These are phyloP conservation scores for Zapornia atra DNA, from an alignment of 2,113 vertebrate species.

Conservation along the genomic window DNA sequence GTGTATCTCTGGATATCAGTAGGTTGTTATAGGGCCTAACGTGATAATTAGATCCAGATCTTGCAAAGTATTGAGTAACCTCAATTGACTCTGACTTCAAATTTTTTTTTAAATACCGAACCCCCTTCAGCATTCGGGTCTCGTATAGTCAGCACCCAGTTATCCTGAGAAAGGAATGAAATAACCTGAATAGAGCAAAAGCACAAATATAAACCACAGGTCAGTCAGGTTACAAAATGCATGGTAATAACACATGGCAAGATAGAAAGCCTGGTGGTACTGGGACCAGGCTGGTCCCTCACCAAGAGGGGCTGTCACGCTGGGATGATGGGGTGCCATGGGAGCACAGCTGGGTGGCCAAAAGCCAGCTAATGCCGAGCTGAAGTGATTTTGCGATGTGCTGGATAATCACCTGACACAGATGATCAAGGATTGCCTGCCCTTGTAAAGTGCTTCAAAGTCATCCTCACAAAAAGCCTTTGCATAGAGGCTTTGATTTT, in stretches of 20 bases:
- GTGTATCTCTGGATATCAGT: neutral
- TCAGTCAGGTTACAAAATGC: neutral
- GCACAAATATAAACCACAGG: neutral
- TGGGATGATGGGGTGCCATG: neutral
- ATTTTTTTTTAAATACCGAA: too few relatives aligned
- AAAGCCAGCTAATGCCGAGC: neutral
- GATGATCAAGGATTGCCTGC: neutral
- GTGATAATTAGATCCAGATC: conserved; percentile 55
- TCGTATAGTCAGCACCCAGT: neutral
- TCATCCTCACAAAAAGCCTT: neutral
- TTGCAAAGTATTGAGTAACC: neutral
- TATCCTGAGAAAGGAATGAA: neutral
- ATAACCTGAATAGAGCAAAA: neutral
- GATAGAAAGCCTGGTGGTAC: neutral
- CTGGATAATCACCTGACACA: neutral
- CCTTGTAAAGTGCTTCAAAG: neutral
- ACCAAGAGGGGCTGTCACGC: rapidly evolving
- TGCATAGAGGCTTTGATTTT: neutral
- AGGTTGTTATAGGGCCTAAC: neutral
- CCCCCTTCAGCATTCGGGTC: neutral
- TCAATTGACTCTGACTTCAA: conserved; percentile 26
- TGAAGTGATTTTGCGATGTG: neutral
- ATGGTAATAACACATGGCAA: neutral
- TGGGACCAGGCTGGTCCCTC: neutral
- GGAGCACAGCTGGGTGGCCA: neutral